These are phyloP conservation scores for Netelia virgata DNA, from an alignment of 2,888 invertebrate genomes.

Conservation along the genomic window DNA sequence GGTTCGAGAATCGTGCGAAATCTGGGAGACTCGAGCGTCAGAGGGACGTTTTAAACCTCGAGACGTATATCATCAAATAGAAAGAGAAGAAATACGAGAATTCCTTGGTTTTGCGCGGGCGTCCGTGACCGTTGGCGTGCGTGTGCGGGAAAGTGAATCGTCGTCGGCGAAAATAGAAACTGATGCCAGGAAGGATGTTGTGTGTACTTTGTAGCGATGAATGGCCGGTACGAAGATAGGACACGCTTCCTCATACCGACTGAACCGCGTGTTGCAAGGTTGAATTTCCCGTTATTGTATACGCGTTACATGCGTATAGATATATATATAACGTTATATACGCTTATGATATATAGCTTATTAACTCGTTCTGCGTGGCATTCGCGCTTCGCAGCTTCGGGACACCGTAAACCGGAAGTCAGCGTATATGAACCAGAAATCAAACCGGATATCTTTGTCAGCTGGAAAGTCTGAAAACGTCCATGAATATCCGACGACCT, in stretches of 20 bases:
- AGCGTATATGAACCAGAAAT: slow-evolving; percentile 30
- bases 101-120: slow-evolving; percentile 34
- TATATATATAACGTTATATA: not conserved
- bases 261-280: slow-evolving; percentile 53
- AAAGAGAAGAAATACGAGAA: not conserved
- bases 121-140: slow-evolving; percentile 63
- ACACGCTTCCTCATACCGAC: slow-evolving; percentile 69
- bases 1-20: no score
- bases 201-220: slow-evolving; percentile 45
- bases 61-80: no score
- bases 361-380: not conserved
- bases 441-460: not conserved
- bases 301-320: not conserved
- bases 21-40: no score
- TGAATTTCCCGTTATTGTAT: slow-evolving; percentile 44
- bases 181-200: slow-evolving; percentile 55
- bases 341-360: not conserved
- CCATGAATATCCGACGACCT: slow-evolving; percentile 7
- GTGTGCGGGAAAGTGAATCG: slow-evolving; percentile 63
- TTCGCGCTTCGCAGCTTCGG: slow-evolving; percentile 21
- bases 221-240: slow-evolving; percentile 66
- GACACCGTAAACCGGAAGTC: slow-evolving; percentile 50
- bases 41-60: no score
- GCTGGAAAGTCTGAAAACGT: slow-evolving; percentile 23
- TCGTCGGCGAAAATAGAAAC: slow-evolving; percentile 65